Evolutionary conservation across 2,113 vertebrate genomes (phyloP), one percentile per base, ranked within the genome.

Genomic region (Crotalus viridis): DNA sequence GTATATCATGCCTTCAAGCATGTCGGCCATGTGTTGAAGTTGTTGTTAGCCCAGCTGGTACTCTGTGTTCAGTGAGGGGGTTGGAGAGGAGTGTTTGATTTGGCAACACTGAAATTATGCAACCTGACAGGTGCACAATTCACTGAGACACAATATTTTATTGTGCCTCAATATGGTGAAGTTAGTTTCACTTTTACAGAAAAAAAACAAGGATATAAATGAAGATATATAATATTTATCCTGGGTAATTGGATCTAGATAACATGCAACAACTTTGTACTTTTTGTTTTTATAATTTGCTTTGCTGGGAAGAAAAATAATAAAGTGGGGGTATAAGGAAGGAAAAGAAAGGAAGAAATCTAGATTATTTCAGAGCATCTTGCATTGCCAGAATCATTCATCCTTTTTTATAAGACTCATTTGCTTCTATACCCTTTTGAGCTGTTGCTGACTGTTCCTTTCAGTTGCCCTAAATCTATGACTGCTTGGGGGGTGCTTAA

Each of bases 391-490:
- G 94, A 96, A 91, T 57, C 59, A 88, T 94, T 95, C 96, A 95
- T 95, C 97, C 96, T 96, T 95, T 96, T 89, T 97, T 97, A 96
- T 91, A 96, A 96, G 94, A 88, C 95, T 95, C 93, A 97, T 97
- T 97, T 97, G 96, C 97, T 96, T 97, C 96, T 97, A 94, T 96
- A 94, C 91, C 94, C 95, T 95, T 97, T 94, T 96, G 96, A 97
- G 96, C 97, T 97, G 96, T 93, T 96, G 95, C 95, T 95, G 95
- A 96, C 93, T 94, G 10, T 95, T 96, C 94, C 95, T 97, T 96
- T 97, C 97, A 96, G 95, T 97, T 97, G 95, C 96, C 94, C 95
- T 96, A 95, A 97, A 97, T 96, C 96, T 97, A 96, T 93, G 96
- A 93, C 97, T 97, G 96, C 96, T 95, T 95, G 88, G 91, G 96